Base-by-base conservation (phyloP, 35 echinoderm and acorn worm genomes). In the Ophiothrix spiculata region DNA sequence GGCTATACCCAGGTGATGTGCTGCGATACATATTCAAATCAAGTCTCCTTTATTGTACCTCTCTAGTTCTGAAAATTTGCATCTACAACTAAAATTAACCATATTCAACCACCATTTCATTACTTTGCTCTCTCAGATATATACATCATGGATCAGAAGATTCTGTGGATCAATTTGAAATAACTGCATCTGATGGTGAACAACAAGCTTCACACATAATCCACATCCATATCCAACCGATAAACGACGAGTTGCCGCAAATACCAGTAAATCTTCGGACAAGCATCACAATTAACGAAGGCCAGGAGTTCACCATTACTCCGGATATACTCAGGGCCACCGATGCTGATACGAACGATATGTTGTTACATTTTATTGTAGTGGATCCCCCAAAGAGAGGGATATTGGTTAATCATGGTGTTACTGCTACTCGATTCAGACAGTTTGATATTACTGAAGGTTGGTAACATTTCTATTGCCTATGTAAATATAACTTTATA, bases 301-400 rank as follows among this genome's bases (percentile, higher is more conserved):
- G 96, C 54, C 92, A 87, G 39, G 79, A 86, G 33, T 45, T 99
- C 0, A 38, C 84, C 15, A 81, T 99, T 33, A 82, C 85, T 33
- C 49, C 96, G 29, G 83, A 94, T 29, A 78, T 99, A 0, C 54
- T 99, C 14, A 75, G 89, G 13, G 96, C 96, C 4, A 93, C 92
- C 1, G 96, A 99, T 74, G 77, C 75, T 0, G 96, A 99, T 79
- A 94, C 96, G 29, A 91, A 99, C 74, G 96, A 99, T 86, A 31
- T 99, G 89, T 78, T 99, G 73, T 87, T 99, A 3, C 93, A 91
- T 79, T 99, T 87, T 56, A 91, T 98, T 35, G 82, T 94, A 33
- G 88, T 99, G 16, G 77, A 88, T 74, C 92, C 91, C 81, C 96
- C 96, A 39, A 79, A 81, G 29, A 36, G 88, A 32, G 96, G 96